Evolutionary conservation across 2,797 vertebrate genomes (phyloP).

Genomic region (Anguilla marmorata): DNA sequence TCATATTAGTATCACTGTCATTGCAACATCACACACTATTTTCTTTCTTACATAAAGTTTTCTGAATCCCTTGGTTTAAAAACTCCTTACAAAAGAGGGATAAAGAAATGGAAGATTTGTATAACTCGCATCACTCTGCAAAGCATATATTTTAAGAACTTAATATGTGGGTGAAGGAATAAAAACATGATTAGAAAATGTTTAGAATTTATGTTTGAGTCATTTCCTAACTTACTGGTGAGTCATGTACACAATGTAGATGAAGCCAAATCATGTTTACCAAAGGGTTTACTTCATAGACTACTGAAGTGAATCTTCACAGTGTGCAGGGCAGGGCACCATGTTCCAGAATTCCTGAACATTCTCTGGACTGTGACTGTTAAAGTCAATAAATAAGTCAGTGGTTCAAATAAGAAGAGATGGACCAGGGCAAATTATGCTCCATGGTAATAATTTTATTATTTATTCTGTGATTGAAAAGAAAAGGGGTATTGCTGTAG

Average conservation of each 20-base stretch:
- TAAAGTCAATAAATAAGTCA: not conserved
- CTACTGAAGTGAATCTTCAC: conserved; percentile 40
- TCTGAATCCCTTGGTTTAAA: not conserved
- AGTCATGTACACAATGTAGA: conserved; percentile 31
- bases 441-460: no score
- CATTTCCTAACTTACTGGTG: conserved; percentile 15
- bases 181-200: not conserved
- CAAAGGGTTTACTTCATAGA: conserved; percentile 39
- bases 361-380: not conserved
- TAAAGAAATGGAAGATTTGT: not conserved
- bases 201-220: not conserved
- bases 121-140: not conserved
- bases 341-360: conserved; percentile 24
- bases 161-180: not conserved
- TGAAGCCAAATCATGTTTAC: conserved; percentile 50
- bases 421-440: no score
- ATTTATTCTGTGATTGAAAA: no score
- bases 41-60: not conserved
- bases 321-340: conserved; percentile 18
- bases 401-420: no score
- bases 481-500: no score
- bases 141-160: not conserved
- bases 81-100: not conserved
- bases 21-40: not conserved
- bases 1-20: not conserved